These are phyloP conservation scores for Unio delphinus DNA, from an alignment of 2,888 invertebrate species.

Conservation along the genomic window DNA sequence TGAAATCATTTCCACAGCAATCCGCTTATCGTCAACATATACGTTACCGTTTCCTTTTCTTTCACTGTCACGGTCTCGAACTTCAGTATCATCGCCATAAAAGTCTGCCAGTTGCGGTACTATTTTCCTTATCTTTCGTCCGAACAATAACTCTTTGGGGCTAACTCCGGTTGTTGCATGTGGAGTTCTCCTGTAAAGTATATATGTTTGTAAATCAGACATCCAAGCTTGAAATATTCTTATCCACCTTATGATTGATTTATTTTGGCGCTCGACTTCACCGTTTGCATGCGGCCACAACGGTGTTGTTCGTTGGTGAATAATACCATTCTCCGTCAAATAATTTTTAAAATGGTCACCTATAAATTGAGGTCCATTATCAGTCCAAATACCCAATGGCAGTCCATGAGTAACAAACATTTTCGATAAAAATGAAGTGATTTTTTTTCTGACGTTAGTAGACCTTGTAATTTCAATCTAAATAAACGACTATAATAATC, in stretches of 20 bases:
- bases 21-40: constrained; percentile 3
- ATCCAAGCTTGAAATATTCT: constrained; percentile 18
- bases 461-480: constrained; percentile 6
- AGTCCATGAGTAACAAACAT: constrained; percentile 10
- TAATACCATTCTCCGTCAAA: constrained; percentile 15
- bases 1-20: constrained; percentile 4
- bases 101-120: constrained; percentile 13
- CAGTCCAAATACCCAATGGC: constrained; percentile 10
- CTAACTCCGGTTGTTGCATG: too few relatives aligned
- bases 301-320: constrained; percentile 17
- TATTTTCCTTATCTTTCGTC: constrained; percentile 27
- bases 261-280: constrained; percentile 30
- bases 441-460: constrained; percentile 20
- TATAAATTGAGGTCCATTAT: constrained; percentile 26
- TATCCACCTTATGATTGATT: constrained; percentile 26
- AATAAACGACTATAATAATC: constrained; percentile 10
- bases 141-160: constrained; percentile 13
- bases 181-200: too few relatives aligned
- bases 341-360: constrained; percentile 12
- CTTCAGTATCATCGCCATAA: constrained; percentile 3
- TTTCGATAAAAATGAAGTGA: not conserved
- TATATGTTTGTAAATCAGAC: not conserved
- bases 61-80: constrained; percentile 6
- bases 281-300: constrained; percentile 32
- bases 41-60: not conserved